Evolutionary conservation across 2,797 vertebrate genomes (phyloP).

Genomic region (Chaenodraco wilsoni): DNA sequence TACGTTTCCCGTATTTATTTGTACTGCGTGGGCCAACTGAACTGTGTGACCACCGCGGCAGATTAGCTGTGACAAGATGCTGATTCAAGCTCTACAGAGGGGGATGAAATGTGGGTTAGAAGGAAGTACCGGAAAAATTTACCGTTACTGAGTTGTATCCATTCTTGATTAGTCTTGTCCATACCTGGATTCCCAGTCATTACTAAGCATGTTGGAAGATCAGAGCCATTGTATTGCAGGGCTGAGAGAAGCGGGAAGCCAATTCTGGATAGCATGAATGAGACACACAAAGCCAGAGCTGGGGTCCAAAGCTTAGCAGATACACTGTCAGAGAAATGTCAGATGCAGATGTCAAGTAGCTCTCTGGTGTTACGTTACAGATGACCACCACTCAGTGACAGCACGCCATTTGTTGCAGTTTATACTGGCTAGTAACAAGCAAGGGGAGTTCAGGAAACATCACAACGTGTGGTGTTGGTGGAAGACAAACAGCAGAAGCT

Average conservation of each 20-base stretch:
- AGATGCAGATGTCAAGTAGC: constrained; percentile 44
- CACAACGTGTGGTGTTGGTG: constrained; percentile 50
- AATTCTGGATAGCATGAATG: constrained; percentile 37
- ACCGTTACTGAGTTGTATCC: constrained; percentile 17
- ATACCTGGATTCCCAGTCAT: constrained; percentile 62
- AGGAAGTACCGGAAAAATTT: constrained; percentile 8
- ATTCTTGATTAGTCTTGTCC: constrained; percentile 55
- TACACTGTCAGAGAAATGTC: constrained; percentile 54
- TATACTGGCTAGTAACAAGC: constrained; percentile 50
- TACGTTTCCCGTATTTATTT: constrained; percentile 71
- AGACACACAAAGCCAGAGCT: constrained; percentile 41
- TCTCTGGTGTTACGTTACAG: constrained; percentile 53
- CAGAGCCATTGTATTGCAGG: constrained; percentile 41
- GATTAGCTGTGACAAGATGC: constrained; percentile 63
- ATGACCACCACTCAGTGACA: constrained; percentile 56
- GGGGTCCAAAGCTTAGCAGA: constrained; percentile 47
- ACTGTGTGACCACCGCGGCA: constrained; percentile 52
- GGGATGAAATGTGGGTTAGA: constrained; percentile 13
- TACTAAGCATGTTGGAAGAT: constrained; percentile 65
- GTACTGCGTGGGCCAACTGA: constrained; percentile 45
- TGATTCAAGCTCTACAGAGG: constrained; percentile 55
- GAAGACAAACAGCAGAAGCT: constrained; percentile 40
- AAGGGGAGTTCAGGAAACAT: constrained; percentile 26
- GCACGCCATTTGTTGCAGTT: constrained; percentile 62
- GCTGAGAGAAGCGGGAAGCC: constrained; percentile 51